phyloP scores from a whole-genome alignment of 2,888 invertebrate genomes.

The Bimastos eiseni region DNA sequence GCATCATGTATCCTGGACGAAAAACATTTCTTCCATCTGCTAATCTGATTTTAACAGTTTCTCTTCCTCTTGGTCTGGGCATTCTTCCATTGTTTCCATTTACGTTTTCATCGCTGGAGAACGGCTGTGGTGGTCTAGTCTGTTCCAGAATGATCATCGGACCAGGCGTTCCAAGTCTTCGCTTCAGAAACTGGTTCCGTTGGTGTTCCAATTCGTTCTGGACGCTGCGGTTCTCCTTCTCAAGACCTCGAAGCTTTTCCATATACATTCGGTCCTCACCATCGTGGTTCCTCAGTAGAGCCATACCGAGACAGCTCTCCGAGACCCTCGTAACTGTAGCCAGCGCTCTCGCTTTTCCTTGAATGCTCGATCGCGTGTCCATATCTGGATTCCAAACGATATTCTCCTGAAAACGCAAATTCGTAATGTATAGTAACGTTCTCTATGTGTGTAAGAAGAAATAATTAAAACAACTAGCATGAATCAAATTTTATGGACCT shows the following conservation, averaged over 20 bases:
- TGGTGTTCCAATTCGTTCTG: slow-evolving; percentile 6
- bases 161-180: neutral
- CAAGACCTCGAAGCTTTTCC: neutral
- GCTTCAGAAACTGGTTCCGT: neutral
- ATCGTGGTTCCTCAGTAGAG: neutral
- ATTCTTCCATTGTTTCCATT: neutral
- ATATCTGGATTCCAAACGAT: neutral
- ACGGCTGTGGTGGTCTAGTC: neutral
- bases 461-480: neutral
- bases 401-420: neutral
- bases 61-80: neutral
- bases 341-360: neutral
- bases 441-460: neutral
- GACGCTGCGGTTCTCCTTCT: slow-evolving; percentile 1
- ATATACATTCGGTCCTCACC: neutral
- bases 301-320: neutral
- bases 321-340: neutral
- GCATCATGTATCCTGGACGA: neutral
- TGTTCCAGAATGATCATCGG: neutral
- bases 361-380: neutral
- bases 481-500: neutral
- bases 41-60: neutral
- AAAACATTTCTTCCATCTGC: neutral
- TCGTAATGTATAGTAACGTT: neutral
- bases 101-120: neutral